A percentile compares a stretch with the other conserved stretches of the same genome.
phyloP scores from a whole-genome alignment of 1,140 invertebrate species.

The Ceratina australensis region DNA sequence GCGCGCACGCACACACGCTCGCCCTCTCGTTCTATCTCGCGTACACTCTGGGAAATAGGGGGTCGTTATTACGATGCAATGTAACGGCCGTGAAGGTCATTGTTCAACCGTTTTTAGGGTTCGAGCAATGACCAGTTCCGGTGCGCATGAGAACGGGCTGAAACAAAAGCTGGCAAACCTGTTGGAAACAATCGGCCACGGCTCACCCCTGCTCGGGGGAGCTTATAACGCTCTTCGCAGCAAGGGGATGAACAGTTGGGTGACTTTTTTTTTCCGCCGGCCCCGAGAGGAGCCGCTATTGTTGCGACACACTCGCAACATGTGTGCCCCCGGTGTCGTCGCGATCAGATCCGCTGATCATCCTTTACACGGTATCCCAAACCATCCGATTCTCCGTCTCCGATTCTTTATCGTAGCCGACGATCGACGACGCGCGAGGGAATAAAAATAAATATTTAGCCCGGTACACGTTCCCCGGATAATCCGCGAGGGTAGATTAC shows the following conservation, averaged over 20 bases:
- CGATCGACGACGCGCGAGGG: neutral
- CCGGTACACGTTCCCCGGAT: too few species aligned
- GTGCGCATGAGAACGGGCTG: conserved; percentile 75
- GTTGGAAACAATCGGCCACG: conserved; percentile 76
- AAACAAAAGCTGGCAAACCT: conserved; percentile 77
- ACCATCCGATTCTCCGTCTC: too few species aligned
- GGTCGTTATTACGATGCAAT: conserved; percentile 64
- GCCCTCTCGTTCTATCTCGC: neutral
- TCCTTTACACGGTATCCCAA: conserved; percentile 29
- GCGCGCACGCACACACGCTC: neutral
- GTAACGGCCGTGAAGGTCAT: conserved; percentile 75
- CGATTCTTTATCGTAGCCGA: too few species aligned
- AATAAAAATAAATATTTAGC: too few species aligned
- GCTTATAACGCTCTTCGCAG: conserved; percentile 64
- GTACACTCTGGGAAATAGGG: conserved; percentile 54
- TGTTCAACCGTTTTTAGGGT: conserved; percentile 75
- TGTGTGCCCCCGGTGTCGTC: conserved; percentile 67
- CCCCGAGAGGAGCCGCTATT: conserved; percentile 65
- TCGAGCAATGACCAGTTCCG: conserved; percentile 76
- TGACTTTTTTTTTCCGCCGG: conserved; percentile 70
- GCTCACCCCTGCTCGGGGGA: conserved; percentile 68
- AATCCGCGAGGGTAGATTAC: too few species aligned
- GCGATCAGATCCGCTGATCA: conserved; percentile 59
- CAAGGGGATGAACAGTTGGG: conserved; percentile 77
- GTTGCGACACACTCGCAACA: conserved; percentile 72